Conservation (phyloP, 2,888 invertebrate genomes). For the Sycophila texana region DNA sequence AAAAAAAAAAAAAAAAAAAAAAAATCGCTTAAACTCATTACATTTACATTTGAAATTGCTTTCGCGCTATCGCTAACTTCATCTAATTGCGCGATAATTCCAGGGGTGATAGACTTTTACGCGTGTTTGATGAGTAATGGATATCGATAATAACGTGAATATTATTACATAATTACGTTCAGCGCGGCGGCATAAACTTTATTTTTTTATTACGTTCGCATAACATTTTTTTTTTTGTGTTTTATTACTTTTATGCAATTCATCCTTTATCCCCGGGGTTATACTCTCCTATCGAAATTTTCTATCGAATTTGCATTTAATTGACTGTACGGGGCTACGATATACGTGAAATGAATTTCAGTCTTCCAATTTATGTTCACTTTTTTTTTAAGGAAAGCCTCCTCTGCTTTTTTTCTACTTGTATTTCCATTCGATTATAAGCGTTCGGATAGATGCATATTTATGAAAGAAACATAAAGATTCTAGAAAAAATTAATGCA, state of each 20-base stretch:
- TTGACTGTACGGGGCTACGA: background rate
- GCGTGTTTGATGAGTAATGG: background rate
- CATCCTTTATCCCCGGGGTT: background rate
- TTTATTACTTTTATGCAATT: background rate
- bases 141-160: background rate
- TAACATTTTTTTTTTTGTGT: background rate
- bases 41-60: background rate
- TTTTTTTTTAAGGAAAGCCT: background rate
- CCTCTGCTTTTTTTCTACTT: background rate
- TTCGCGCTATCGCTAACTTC: background rate
- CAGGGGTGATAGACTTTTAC: background rate
- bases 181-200: background rate
- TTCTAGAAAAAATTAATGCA: background rate
- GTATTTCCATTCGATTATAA: conserved; percentile 16
- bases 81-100: conserved; percentile 13
- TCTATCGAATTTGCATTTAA: background rate
- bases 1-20: background rate
- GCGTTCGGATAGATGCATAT: background rate
- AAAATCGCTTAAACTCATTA: conserved; percentile 3
- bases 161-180: background rate
- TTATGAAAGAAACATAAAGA: background rate
- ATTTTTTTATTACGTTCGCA: background rate
- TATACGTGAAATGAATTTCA: background rate
- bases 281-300: background rate
- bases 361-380: background rate